These are phyloP conservation scores for Procambarus virginalis DNA, from an alignment of 1,140 invertebrate species.

Conservation along the genomic window DNA sequence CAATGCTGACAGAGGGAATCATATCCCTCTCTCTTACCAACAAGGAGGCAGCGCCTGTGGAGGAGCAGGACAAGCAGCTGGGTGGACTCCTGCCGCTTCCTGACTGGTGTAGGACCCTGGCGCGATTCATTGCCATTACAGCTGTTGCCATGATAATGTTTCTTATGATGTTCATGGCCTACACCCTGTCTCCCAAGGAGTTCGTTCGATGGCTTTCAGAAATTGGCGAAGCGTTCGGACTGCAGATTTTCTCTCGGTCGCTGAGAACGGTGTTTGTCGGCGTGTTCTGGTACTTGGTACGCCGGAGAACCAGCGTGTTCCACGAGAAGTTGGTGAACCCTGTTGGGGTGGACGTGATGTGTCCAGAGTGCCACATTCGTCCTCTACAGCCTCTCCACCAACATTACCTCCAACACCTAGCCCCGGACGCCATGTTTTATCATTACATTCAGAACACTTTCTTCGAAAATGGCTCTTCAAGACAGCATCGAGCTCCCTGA, in stretches of 20 bases:
- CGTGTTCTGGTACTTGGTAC: background rate
- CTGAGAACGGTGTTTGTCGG: background rate
- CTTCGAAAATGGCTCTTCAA: too few species aligned
- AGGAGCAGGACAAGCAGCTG: background rate
- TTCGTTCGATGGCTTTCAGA: background rate
- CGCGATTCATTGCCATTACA: background rate
- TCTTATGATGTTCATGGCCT: constrained; percentile 9
- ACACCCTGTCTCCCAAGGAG: background rate
- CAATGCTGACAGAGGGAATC: background rate
- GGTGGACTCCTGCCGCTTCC: constrained; percentile 5
- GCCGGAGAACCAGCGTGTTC: background rate
- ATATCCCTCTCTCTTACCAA: background rate
- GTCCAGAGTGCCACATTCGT: constrained; percentile 21
- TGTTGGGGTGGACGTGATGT: background rate
- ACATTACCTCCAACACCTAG: background rate
- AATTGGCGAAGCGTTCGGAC: constrained; percentile 2
- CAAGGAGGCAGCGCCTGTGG: background rate
- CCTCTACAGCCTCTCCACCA: background rate
- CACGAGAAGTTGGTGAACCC: constrained; percentile 2
- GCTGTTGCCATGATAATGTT: background rate
- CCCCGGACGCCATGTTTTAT: background rate
- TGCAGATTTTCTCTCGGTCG: constrained; percentile 13
- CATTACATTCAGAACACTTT: too few species aligned
- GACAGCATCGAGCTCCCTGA: too few species aligned
- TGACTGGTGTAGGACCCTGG: background rate